phyloP scores from a whole-genome alignment of 2,888 invertebrate genomes.

The Branchipolynoe longqiensis region DNA sequence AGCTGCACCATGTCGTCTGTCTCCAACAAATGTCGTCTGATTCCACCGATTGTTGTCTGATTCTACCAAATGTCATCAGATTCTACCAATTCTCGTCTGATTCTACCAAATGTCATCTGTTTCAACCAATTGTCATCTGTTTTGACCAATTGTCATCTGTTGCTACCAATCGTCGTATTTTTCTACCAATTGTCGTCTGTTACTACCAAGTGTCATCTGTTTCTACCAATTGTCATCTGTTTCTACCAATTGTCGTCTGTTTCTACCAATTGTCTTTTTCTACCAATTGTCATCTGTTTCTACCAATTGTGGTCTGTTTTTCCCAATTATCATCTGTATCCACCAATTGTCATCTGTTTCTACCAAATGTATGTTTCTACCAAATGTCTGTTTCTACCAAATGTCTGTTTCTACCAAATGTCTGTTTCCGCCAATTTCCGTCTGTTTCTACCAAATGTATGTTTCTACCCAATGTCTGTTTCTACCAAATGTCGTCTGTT shows the following conservation, averaged over 20 bases:
- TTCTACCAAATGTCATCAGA: too few species aligned
- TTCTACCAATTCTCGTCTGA: too few species aligned
- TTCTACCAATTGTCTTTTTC: not conserved
- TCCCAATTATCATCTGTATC: not conserved
- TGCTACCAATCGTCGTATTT: too few species aligned
- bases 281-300: not conserved
- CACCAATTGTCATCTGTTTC: not conserved
- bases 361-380: not conserved
- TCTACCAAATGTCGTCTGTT: not conserved
- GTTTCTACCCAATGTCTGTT: not conserved
- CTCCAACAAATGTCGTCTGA: not conserved
- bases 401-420: not conserved
- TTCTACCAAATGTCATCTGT: too few species aligned
- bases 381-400: not conserved
- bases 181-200: too few species aligned
- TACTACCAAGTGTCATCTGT: too few species aligned
- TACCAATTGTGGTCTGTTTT: not conserved
- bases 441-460: not conserved
- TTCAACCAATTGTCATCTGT: too few species aligned
- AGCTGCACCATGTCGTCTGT: conserved; percentile 58
- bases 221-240: not conserved
- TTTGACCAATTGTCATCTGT: too few species aligned
- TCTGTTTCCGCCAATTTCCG: not conserved
- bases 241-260: not conserved
- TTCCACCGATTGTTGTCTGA: not conserved